These are phyloP conservation scores for Tetramorium bicarinatum DNA, from an alignment of 2,888 invertebrate genomes.

Conservation along the genomic window DNA sequence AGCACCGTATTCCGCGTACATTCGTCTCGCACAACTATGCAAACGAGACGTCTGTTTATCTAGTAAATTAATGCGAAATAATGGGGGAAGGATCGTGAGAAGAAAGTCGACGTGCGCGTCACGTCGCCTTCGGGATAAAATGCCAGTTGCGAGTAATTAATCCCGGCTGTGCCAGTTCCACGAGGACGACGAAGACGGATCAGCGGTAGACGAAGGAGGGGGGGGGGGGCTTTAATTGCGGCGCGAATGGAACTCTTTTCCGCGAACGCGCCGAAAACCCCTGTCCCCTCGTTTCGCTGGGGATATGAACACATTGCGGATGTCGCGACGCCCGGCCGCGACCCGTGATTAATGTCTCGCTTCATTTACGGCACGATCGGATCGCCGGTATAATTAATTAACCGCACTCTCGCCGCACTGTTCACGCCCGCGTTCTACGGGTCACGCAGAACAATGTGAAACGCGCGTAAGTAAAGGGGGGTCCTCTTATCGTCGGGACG, in stretches of 20 bases:
- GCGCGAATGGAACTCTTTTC: constrained; percentile 51
- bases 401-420: constrained; percentile 8
- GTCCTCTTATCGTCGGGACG: constrained; percentile 13
- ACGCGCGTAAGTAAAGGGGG: constrained; percentile 24
- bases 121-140: constrained; percentile 41
- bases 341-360: constrained; percentile 49
- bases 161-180: constrained; percentile 36
- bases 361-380: constrained; percentile 48
- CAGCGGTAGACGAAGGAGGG: background rate
- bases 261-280: constrained; percentile 13
- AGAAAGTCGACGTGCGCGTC: constrained; percentile 45
- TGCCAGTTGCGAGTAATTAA: constrained; percentile 51
- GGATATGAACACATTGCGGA: constrained; percentile 52
- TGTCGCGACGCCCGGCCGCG: constrained; percentile 44
- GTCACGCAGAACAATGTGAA: constrained; percentile 5
- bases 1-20: background rate
- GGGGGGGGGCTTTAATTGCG: constrained; percentile 35
- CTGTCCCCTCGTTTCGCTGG: background rate
- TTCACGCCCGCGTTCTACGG: constrained; percentile 16
- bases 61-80: constrained; percentile 20
- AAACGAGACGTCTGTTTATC: background rate
- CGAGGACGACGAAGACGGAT: constrained; percentile 51
- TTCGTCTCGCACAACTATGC: background rate
- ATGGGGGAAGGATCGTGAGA: constrained; percentile 20
- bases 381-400: constrained; percentile 58